Evolutionary conservation across 2,797 vertebrate genomes (phyloP), one percentile per base, ranked within the genome.

Genomic region (Neosilurus hyrtlii): DNA sequence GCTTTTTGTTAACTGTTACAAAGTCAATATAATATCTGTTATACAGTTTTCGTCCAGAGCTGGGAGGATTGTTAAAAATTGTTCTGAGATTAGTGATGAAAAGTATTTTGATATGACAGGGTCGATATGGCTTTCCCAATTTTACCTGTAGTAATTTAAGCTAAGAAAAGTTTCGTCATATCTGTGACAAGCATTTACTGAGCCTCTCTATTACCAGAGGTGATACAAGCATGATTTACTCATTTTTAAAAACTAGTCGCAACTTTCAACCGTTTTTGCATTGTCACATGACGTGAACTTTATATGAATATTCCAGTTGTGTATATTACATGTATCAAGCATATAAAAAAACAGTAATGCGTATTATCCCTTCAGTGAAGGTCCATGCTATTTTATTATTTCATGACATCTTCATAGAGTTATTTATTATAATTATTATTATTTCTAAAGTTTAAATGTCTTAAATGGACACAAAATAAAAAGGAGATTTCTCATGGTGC

Each of bases 311-410:
- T 94, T 95, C 90, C 5, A 90, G 90, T 90, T 91, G 91, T 93
- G 92, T 89, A 93, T 89, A 93, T 94, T 91, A 91, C 89, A 91
- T 92, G 92, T 91, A 86, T 82, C 61, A 61, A 81, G 90, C 88
- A 79, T 78, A 65, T 89, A 10, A 9, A 14, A 79, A 79, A 20
- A 20, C 57, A 76, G 20, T 62, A 91, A 88, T 87, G 89, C 91
- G 88, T 91, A 79, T 88, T 93, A 93, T 94, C 90, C 93, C 93
- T 95, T 94, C 93, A 95, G 89, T 95, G 93, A 95, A 95, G 94
- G 94, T 92, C 86, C 90, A 89, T 93, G 91, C 88, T 88, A 88
- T 89, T 77, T 87, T 92, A 92, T 86, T 89, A 78, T 89, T 93
- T 90, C 74, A 76, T 49, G 92, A 91, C 92, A 93, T 93, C 91